Base-by-base conservation (phyloP, 1,140 invertebrate species). In the Tenebrio molitor region DNA sequence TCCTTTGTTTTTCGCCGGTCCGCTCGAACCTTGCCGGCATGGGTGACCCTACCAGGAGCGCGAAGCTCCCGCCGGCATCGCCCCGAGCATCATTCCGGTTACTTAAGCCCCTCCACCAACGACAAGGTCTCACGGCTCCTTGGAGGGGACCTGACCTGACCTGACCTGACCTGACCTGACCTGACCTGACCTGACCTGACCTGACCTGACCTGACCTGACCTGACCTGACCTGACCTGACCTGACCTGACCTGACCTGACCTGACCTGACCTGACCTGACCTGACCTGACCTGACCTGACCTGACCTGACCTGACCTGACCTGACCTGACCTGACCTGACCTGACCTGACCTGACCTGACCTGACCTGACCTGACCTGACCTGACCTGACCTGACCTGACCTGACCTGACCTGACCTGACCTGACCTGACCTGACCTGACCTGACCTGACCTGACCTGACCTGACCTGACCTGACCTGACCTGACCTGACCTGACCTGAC, bases 381-480 rank as follows among this genome's bases (percentile, higher is more conserved):
- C 69, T 70, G 65, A 71, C 70, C 70, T 71, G 65, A 71, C 66
- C 66, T 72, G 39, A 62, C 53, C 53, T 70, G 6, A 66, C 72
- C 8, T 69, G 15, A 75, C 46, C 34, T 70, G 53, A 62, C 53
- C 53, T 62, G 42, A 44, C 42, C 42, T 44, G 42, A 44, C 42
- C 42, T 44, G 42, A 44, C 42, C 42, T 44, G 42, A 44, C 44
- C 67, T 69, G 42, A 69, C 67, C 67, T 69, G 41, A 69, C 67
- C 67, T 69, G 42, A 69, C 50, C 58, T 63, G 41, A 69, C 50
- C 66, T 73, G 44, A 72, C 71, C 71, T 72, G 44, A 72, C 71
- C 71, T 72, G 25, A 72, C 68, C 71, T 72, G 44, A 72, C 69
- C 71, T 72, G 44, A 72, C 71, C 71, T 72, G 36, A 73, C 68